phyloP scores from a whole-genome alignment of 92 coral and sea anemone species.

The Blastomussa wellsi region DNA sequence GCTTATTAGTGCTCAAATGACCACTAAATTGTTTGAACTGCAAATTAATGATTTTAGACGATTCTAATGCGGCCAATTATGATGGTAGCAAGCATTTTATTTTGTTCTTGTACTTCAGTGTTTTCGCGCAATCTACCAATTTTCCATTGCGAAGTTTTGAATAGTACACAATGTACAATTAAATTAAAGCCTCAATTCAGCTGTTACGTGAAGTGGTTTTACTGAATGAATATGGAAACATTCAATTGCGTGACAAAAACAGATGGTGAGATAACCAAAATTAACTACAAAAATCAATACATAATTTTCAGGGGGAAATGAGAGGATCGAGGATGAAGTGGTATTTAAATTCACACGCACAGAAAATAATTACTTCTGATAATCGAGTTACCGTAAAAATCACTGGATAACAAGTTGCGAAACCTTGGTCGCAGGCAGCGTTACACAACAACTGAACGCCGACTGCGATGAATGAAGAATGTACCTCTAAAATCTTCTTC shows the following conservation, averaged over 20 bases:
- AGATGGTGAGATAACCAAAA: background rate
- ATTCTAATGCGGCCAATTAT: no score
- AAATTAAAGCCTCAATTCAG: background rate
- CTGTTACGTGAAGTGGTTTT: constrained; percentile 39
- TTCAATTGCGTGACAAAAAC: constrained; percentile 40
- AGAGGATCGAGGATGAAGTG: background rate
- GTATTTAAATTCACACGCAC: background rate
- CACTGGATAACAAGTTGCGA: background rate
- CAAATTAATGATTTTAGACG: no score
- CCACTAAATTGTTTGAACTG: background rate
- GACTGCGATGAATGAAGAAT: background rate
- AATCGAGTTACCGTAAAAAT: background rate
- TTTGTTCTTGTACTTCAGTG: no score
- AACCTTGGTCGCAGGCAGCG: background rate
- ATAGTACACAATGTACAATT: background rate
- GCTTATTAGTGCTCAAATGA: background rate
- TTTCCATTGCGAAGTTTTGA: background rate
- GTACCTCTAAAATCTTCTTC: constrained; percentile 89
- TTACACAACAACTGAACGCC: background rate
- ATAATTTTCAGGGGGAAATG: background rate
- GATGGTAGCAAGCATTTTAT: no score
- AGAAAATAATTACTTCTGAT: background rate
- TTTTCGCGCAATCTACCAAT: background rate
- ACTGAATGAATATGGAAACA: constrained; percentile 8
- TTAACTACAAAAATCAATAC: background rate